Evolutionary conservation across 2,113 vertebrate species (phyloP).

Genomic region (Catharus fuscescens): DNA sequence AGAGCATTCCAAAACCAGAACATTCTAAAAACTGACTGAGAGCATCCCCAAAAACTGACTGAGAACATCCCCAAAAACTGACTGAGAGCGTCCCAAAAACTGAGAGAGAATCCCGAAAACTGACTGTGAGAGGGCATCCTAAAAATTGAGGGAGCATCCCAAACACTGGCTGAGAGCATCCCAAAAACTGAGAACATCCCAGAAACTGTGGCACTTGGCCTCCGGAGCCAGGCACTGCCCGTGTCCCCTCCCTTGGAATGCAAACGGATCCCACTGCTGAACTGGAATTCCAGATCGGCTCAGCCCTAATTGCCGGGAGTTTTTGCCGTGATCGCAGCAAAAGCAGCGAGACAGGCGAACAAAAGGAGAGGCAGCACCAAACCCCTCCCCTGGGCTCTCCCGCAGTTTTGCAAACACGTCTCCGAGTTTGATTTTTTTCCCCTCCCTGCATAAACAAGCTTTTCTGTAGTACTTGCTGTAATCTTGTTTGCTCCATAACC

Average conservation of each 20-base stretch:
- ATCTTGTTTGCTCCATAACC: constrained; percentile 47
- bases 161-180: too few relatives aligned
- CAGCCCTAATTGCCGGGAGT: neutral
- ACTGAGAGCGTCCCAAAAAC: too few relatives aligned
- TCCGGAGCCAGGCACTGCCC: accelerated
- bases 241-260: neutral
- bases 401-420: neutral
- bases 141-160: neutral
- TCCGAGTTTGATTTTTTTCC: neutral
- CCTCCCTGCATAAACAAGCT: constrained; percentile 1
- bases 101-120: neutral
- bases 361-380: neutral
- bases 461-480: constrained; percentile 28
- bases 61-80: too few relatives aligned
- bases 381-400: neutral
- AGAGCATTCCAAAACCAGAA: too few relatives aligned
- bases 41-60: neutral
- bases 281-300: neutral
- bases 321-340: neutral
- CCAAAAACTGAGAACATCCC: neutral
- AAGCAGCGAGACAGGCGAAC: neutral
- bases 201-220: neutral
- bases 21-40: neutral
- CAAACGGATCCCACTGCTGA: accelerated
- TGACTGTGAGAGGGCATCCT: too few relatives aligned